These are phyloP conservation scores for Pogona vitticeps DNA, from an alignment of 2,113 vertebrate species.

Conservation along the genomic window DNA sequence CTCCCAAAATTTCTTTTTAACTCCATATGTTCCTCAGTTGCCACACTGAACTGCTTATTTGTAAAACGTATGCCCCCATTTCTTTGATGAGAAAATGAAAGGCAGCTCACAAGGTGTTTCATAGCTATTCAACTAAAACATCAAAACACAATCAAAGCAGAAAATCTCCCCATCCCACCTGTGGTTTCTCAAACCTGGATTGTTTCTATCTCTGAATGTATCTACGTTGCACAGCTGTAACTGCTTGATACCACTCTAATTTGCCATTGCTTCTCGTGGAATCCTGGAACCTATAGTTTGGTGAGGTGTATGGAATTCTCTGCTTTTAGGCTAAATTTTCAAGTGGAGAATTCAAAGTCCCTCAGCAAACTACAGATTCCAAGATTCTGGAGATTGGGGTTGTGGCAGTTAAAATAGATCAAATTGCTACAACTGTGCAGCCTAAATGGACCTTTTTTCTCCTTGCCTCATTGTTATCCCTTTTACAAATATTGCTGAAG, in stretches of 20 bases:
- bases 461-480: not conserved
- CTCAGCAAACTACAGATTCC: too few species aligned
- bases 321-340: too few species aligned
- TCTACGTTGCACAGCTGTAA: too few species aligned
- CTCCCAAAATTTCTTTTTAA: not conserved
- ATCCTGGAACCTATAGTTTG: too few species aligned
- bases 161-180: not conserved
- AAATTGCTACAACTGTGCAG: too few species aligned
- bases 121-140: not conserved
- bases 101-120: not conserved
- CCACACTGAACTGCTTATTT: not conserved
- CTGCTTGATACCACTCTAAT: too few species aligned
- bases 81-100: not conserved
- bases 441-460: not conserved
- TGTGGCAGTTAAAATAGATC: too few species aligned
- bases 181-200: not conserved
- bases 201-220: not conserved
- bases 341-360: too few species aligned
- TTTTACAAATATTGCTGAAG: not conserved
- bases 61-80: not conserved
- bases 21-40: not conserved
- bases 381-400: too few species aligned
- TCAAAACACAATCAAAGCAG: not conserved
- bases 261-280: too few species aligned
- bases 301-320: too few species aligned